Base-by-base conservation (phyloP, 1,140 invertebrate species). In the Macrostomum lignano region DNA sequence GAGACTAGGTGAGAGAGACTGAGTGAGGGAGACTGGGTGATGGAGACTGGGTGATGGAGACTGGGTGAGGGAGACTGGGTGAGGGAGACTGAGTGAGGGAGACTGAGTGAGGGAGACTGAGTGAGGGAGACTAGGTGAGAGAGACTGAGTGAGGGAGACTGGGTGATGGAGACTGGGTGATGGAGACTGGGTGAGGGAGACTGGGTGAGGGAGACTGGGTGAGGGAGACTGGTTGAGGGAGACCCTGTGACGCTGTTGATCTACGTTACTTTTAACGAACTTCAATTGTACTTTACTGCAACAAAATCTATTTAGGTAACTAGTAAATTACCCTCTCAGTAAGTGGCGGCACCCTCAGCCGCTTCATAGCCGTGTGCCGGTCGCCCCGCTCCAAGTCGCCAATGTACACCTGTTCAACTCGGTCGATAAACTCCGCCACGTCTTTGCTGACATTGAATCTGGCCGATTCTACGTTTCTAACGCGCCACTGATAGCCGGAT, bases 381-480 rank as follows among this genome's bases (percentile, higher is more conserved):
- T 96, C 77, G 7, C 86, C 86, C 19, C 71, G 72, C 61, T 96
- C 86, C 31, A 99, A 58, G 35, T 88, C 77, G 39, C 69, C 71
- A 0, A 81, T 96, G 10, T 21, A 21, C 26, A 67, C 67, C 3
- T 71, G 69, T 60, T 96, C 88, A 3, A 79, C 84, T 46, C 96
- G 84, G 48, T 72, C 71, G 42, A 98, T 94, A 7, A 96, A 60
- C 46, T 75, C 70, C 46, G 93, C 81, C 37, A 96, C 93, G 45
- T 91, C 81, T 52, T 91, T 91, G 53, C 88, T 91, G 7, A 72
- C 75, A 54, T 86, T 82, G 61, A 98, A 98, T 40, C 77, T 73
- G 2, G 82, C 74, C 1, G 68, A 69, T 54, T 94, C 86, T 3
- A 98, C 84, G 46, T 82, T 70, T 42, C 77, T 71, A 33, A 72